Evolutionary conservation across 2,888 invertebrate species (phyloP).

Genomic region (Octonoba sinensis): DNA sequence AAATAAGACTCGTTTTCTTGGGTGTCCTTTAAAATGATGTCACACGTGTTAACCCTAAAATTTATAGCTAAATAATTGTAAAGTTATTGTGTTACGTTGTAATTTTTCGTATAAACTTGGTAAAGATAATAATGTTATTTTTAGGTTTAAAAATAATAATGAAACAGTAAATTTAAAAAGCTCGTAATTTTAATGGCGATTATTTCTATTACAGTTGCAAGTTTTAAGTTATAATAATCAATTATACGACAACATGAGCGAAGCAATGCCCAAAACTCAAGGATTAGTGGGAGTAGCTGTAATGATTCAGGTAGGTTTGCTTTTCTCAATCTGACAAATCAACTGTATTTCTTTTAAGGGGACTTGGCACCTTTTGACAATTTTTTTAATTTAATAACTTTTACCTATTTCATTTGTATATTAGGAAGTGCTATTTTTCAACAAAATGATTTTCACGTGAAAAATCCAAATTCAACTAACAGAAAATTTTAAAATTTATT

Average conservation of each 20-base stretch:
- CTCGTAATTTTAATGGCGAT: slow-evolving; percentile 24
- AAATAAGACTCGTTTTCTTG: too few species aligned
- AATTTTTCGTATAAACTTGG: not conserved
- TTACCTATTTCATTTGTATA: too few species aligned
- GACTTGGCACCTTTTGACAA: too few species aligned
- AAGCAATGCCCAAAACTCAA: slow-evolving; percentile 89
- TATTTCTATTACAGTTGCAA: slow-evolving; percentile 83
- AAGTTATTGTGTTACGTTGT: too few species aligned
- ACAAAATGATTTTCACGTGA: not conserved
- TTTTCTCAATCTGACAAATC: not conserved
- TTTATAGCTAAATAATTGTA: too few species aligned
- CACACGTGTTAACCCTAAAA: too few species aligned
- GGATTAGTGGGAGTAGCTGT: slow-evolving; percentile 95
- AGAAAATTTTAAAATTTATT: too few species aligned
- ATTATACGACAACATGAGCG: slow-evolving; percentile 94
- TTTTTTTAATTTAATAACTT: too few species aligned
- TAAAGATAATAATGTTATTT: not conserved
- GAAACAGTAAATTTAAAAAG: too few species aligned
- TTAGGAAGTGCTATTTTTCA: not conserved
- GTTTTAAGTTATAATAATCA: slow-evolving; percentile 98
- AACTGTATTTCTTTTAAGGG: not conserved
- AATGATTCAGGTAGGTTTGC: slow-evolving; percentile 86
- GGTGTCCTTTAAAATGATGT: too few species aligned
- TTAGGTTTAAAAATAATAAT: not conserved
- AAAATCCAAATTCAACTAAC: too few species aligned